Conservation (phyloP, 2,113 vertebrate species). For the Pollachius pollachius region DNA sequence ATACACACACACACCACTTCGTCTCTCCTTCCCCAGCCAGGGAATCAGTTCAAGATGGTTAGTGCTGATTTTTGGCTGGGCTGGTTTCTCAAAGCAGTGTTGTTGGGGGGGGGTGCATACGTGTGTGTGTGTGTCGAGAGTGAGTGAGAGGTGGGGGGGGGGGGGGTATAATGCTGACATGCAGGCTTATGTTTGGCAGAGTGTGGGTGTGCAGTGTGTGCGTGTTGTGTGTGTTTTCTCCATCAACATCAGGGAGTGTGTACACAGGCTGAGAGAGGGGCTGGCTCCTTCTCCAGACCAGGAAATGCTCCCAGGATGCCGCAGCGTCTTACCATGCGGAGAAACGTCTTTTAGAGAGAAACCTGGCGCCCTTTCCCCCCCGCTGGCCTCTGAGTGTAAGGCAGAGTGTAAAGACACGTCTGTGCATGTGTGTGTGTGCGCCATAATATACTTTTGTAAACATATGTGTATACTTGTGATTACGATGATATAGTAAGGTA, state of each 20-base stretch:
- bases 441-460: too few species aligned
- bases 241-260: not conserved
- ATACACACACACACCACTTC: not conserved
- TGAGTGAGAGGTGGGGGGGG: not conserved
- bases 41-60: constrained; percentile 68
- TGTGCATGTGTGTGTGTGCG: not conserved
- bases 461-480: too few species aligned
- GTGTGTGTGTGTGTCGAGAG: not conserved
- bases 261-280: not conserved
- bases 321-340: not conserved
- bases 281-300: constrained; percentile 4
- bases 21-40: constrained; percentile 28
- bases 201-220: constrained; percentile 12
- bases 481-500: too few species aligned
- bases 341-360: too few species aligned
- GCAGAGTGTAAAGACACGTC: too few species aligned
- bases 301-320: constrained; percentile 5
- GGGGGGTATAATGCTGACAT: too few species aligned
- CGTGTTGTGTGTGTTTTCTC: too few species aligned
- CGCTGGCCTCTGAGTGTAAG: too few species aligned
- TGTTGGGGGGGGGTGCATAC: constrained; percentile 12
- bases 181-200: too few species aligned
- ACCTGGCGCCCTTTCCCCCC: too few species aligned
- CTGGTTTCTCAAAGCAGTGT: constrained; percentile 49
- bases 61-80: constrained; percentile 29